A percentile compares a stretch with the other conserved stretches of the same genome.
Evolutionary conservation across 2,888 invertebrate species (phyloP).

Genomic region (Acholoe squamosa): DNA sequence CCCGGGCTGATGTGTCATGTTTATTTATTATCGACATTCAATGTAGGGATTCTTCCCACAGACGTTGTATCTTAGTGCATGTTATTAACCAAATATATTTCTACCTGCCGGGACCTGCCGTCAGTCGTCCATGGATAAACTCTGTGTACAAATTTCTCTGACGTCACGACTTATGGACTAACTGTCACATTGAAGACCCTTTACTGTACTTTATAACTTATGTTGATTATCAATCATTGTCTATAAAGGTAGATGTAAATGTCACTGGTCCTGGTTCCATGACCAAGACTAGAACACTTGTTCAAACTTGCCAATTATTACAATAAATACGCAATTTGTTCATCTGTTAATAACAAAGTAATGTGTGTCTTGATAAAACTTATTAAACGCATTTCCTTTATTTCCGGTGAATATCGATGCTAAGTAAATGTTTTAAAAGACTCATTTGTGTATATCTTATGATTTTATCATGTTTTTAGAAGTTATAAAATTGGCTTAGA

Average conservation of each 20-base stretch:
- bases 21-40: not conserved
- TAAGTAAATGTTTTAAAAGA: not conserved
- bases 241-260: too few relatives aligned
- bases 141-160: too few relatives aligned
- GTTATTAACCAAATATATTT: conserved; percentile 18
- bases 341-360: not conserved
- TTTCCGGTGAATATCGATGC: not conserved
- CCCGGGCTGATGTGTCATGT: too few relatives aligned
- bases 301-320: conserved; percentile 18
- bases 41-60: not conserved
- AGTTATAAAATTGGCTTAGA: not conserved
- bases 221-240: too few relatives aligned
- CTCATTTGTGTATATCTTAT: not conserved
- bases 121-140: too few relatives aligned
- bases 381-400: not conserved
- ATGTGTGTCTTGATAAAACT: not conserved
- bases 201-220: too few relatives aligned
- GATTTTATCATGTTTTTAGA: not conserved
- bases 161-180: too few relatives aligned
- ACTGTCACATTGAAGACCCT: too few relatives aligned
- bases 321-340: not conserved
- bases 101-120: not conserved
- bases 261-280: too few relatives aligned
- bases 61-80: not conserved
- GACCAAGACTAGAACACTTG: not conserved